Evolutionary conservation across 2,888 invertebrate species (phyloP).

Genomic region (Azorinus chamasolen): DNA sequence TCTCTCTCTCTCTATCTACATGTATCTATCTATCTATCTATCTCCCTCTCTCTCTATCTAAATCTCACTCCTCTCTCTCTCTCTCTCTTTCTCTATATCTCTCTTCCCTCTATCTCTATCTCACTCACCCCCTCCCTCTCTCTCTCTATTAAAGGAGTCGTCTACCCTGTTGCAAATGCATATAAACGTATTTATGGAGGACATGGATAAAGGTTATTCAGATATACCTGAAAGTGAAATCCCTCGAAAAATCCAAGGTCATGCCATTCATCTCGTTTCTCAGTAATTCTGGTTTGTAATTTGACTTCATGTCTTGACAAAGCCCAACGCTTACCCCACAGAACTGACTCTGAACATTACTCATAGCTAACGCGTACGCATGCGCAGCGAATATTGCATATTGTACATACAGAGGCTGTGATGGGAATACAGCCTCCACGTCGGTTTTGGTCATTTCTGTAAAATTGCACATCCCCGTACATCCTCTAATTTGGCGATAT

Average conservation of each 20-base stretch:
- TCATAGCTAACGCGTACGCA: slow-evolving; percentile 43
- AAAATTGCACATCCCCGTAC: slow-evolving; percentile 15
- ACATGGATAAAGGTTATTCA: too few relatives aligned
- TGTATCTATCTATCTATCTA: too few relatives aligned
- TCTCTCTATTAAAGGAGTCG: too few relatives aligned
- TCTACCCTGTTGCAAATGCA: too few relatives aligned
- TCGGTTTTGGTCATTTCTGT: slow-evolving; percentile 10
- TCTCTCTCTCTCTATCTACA: too few relatives aligned
- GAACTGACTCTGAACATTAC: slow-evolving; percentile 7
- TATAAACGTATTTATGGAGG: too few relatives aligned
- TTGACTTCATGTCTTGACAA: not conserved
- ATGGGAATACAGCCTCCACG: slow-evolving; percentile 1
- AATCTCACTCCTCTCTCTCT: too few relatives aligned
- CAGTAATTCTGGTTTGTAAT: slow-evolving; percentile 11
- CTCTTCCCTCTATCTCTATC: too few relatives aligned
- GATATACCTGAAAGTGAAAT: slow-evolving; percentile 44
- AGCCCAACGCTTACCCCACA: not conserved
- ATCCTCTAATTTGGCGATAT: not conserved
- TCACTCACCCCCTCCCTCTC: too few relatives aligned
- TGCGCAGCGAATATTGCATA: slow-evolving; percentile 58
- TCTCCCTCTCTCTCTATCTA: too few relatives aligned
- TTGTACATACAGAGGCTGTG: slow-evolving; percentile 43
- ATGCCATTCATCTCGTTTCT: slow-evolving; percentile 8
- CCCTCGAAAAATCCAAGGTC: slow-evolving; percentile 22
- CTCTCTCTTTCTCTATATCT: too few relatives aligned